These are phyloP conservation scores for Chaitophorus viminalis DNA, from an alignment of 2,888 invertebrate species.

Conservation along the genomic window DNA sequence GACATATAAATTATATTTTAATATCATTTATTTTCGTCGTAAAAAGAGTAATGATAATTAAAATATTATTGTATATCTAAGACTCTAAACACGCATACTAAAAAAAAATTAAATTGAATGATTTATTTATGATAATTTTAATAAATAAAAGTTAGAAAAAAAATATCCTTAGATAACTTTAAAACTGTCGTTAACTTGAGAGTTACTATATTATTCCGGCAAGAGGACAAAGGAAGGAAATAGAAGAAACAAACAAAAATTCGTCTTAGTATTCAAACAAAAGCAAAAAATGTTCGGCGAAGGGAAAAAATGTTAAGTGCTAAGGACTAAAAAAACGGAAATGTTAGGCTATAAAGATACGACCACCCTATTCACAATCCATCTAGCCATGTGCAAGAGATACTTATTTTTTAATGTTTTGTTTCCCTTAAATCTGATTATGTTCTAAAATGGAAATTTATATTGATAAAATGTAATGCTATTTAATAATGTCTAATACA, in stretches of 20 bases:
- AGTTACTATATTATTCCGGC: background rate
- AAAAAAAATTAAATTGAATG: too few relatives aligned
- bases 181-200: background rate
- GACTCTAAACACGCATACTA: too few relatives aligned
- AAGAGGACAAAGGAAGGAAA: background rate
- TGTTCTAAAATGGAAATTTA: background rate
- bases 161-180: background rate
- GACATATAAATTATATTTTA: too few relatives aligned
- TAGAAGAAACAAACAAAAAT: conserved; percentile 33
- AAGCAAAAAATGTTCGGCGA: background rate
- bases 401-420: conserved; percentile 20
- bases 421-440: conserved; percentile 10
- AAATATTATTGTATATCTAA: too few relatives aligned
- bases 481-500: background rate
- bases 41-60: too few relatives aligned
- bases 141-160: background rate
- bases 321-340: conserved; percentile 23
- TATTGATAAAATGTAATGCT: background rate
- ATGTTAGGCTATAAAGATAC: conserved; percentile 35
- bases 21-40: too few relatives aligned
- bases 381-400: conserved; percentile 13
- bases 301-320: conserved; percentile 20
- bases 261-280: conserved; percentile 2
- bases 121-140: too few relatives aligned
- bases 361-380: background rate